A percentile compares a stretch with the other conserved stretches of the same genome.
phyloP scores from a whole-genome alignment of 2,797 vertebrate species.

The Amblyraja radiata region DNA sequence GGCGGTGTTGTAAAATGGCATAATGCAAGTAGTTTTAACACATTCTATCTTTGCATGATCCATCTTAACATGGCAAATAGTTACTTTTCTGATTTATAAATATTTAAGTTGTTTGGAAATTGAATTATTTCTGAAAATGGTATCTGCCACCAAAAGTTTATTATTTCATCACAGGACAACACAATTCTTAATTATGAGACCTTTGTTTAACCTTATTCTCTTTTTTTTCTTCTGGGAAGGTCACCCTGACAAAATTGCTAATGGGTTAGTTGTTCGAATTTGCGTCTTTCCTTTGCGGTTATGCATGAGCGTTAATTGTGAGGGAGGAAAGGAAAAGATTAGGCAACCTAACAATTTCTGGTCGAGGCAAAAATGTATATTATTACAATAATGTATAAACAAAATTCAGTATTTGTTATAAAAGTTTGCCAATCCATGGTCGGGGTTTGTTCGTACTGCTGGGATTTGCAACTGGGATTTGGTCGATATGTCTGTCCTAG shows the following conservation, averaged over 20 bases:
- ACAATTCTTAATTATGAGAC: background rate
- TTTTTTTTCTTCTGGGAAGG: background rate
- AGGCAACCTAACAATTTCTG: background rate
- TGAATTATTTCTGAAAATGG: background rate
- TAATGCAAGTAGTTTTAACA: background rate
- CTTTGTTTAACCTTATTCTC: background rate
- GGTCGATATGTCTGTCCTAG: background rate
- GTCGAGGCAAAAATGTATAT: background rate
- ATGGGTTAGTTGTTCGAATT: background rate
- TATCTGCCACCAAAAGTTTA: background rate
- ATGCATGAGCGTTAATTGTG: background rate
- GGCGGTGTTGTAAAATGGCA: background rate
- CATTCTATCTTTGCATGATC: background rate
- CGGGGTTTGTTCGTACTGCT: background rate
- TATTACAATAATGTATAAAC: background rate
- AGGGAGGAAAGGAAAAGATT: background rate
- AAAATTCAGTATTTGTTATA: constrained; percentile 1
- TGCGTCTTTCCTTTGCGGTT: constrained; percentile 8
- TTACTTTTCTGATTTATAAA: background rate
- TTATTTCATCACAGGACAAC: background rate
- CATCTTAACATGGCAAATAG: background rate
- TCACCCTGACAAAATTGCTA: background rate
- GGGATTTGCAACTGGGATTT: background rate
- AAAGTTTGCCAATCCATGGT: background rate
- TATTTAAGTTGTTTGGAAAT: background rate